Base-by-base conservation (phyloP, 2,113 vertebrate genomes). In the Gnathonemus echidnorhynchus region DNA sequence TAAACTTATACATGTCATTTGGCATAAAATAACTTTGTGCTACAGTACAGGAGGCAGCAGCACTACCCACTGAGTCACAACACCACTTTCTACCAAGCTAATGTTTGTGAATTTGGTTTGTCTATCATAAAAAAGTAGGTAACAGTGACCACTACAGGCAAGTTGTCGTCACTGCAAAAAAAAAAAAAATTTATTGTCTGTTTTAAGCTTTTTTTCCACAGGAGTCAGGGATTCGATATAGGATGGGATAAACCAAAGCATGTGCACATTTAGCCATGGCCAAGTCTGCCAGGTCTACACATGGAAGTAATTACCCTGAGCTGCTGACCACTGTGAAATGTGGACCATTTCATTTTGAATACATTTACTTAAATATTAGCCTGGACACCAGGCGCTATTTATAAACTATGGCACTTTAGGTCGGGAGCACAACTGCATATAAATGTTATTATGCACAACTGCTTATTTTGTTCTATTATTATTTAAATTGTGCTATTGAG, bases 241-340 rank as follows among this genome's bases (percentile, higher is more conserved):
- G 24, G 42, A 70, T 31, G 62, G 62, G 58, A 74, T 74, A 89
- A 74, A 74, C 24, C 42, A 74, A 49, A 48, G 56, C 62, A 89
- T 27, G 83, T 48, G 45, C 62, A 74, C 4, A 70, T 48, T 70
- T 48, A 48, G 19, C 56, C 39, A 0, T 35, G 39, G 39, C 35
- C 17, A 62, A 24, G 24, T 24, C 39, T 35, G 31, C 88, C 58
- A 21, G 58, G n/a, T 66, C 88, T 70, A 50, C 88, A 89, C 15
- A 70, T 89, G 62, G 88, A 89, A 70, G 24, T 42, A 89, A 70
- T 49, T 24, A 89, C 58, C 62, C 42, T 31, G n/a, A 49, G 88
- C 88, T 89, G 88, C 88, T 89, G 88, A 74, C 58, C 88, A 89
- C 58, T 89, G 56, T 70, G 58, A 87, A 87, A 87, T 87, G 86